Evolutionary conservation across 2,888 invertebrate genomes (phyloP).

Genomic region (Tanypteryx hageni): DNA sequence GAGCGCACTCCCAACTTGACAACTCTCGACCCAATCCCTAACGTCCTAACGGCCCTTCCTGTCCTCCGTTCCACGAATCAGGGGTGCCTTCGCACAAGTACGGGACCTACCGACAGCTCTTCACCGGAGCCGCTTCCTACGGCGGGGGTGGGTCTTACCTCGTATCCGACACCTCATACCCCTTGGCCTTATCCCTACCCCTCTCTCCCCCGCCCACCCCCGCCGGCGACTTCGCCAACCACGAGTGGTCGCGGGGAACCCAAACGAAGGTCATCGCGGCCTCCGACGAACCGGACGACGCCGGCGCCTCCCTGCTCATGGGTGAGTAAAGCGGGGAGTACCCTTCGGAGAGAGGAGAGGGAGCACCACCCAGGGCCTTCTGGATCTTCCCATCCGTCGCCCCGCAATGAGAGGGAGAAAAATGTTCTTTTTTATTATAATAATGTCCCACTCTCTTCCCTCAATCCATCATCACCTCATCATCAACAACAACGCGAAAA

Average conservation of each 20-base stretch:
- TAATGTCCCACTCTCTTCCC: background rate
- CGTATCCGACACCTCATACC: slow-evolving; percentile 11
- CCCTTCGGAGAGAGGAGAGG: background rate
- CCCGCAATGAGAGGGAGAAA: slow-evolving; percentile 14
- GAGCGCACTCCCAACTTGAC: background rate
- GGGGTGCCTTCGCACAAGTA: slow-evolving; percentile 76
- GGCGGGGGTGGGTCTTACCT: slow-evolving; percentile 41
- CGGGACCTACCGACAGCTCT: slow-evolving; percentile 75
- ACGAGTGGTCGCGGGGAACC: slow-evolving; percentile 33
- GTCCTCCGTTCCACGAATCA: slow-evolving; percentile 68
- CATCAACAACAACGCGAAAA: background rate
- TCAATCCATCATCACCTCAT: background rate
- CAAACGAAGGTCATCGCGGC: slow-evolving; percentile 40
- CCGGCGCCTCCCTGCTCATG: slow-evolving; percentile 63
- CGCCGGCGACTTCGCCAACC: slow-evolving; percentile 54
- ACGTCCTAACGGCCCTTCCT: slow-evolving; percentile 22
- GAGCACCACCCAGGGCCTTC: background rate
- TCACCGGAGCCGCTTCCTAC: slow-evolving; percentile 70
- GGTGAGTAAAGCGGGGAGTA: slow-evolving; percentile 65
- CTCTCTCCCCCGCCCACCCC: slow-evolving; percentile 53
- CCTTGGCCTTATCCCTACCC: slow-evolving; percentile 71
- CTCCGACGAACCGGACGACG: slow-evolving; percentile 64
- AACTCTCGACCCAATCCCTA: background rate
- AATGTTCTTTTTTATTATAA: background rate
- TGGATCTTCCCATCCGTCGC: slow-evolving; percentile 43